Base-by-base conservation (phyloP, 2,113 vertebrate genomes). In the Ictalurus furcatus region DNA sequence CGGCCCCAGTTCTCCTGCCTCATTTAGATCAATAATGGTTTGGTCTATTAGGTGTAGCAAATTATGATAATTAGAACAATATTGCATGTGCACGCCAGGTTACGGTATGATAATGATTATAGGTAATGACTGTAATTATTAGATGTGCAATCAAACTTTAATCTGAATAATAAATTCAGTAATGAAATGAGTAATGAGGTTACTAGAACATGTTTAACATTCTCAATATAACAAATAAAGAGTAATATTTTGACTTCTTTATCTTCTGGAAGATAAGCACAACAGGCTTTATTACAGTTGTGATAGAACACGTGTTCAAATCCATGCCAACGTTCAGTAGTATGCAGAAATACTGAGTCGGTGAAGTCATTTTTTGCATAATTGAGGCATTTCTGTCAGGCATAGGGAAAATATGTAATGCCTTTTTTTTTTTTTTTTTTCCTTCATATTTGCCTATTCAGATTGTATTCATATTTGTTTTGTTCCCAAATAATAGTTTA, bases 41-140 rank as follows among this genome's bases (percentile, higher is more conserved):
- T 61, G 58, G 34, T 63, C 59, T 84, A 44, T 63, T 84, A 63
- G 81, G 58, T 84, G 58, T 14, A 63, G 34, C 81, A 44, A 63
- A 84, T 84, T 40, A 84, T 40, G 58, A 63, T 84, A 40, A 61
- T 63, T 25, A 44, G 34, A 63, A 59, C 59, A 82, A 21, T 21
- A 23, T 11, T 59, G 48, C 78, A 58, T 81, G 16, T 34, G 19
- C 58, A 63, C 34, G 0, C 2, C 81, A 84, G 58, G 58, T 40
- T 61, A 40, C 8, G 81, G 21, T 28, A 44, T 25, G 30, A 83
- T 79, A 11, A 81, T 63, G 81, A 84, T 61, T 44, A 82, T 6
- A 61, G 23, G 58, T 40, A 84, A 84, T 63, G 81, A 84, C 58
- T 84, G 58, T 59, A 82, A 82, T 82, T 82, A 84, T 84, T 84